phyloP scores from a whole-genome alignment of 1,140 invertebrate species.

The Tetramorium parvispinum region DNA sequence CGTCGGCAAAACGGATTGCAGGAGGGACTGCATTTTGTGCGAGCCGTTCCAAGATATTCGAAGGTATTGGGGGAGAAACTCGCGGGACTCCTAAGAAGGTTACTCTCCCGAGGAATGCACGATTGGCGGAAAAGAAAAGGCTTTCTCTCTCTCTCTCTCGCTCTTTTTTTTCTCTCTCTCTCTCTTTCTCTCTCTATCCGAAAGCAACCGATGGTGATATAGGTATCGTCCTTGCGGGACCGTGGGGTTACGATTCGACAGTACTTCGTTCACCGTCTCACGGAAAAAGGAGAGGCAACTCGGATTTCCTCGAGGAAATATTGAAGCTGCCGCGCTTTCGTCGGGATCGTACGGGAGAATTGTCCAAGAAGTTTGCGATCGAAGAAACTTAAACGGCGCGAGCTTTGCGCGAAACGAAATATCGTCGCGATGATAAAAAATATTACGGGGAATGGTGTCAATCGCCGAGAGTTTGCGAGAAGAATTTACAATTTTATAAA shows the following conservation, averaged over 20 bases:
- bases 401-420: not conserved
- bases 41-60: slow-evolving; percentile 45
- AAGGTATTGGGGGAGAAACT: slow-evolving; percentile 42
- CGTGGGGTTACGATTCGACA: slow-evolving; percentile 43
- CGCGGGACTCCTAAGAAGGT: slow-evolving; percentile 55
- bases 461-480: not conserved
- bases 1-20: slow-evolving; percentile 52
- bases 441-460: not conserved
- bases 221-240: slow-evolving; percentile 47
- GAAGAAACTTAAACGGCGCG: slow-evolving; percentile 41
- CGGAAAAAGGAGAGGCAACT: slow-evolving; percentile 34
- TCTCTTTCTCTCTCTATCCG: not conserved
- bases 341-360: slow-evolving; percentile 35
- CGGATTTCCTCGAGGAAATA: slow-evolving; percentile 48
- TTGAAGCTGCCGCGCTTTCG: slow-evolving; percentile 29
- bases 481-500: not conserved
- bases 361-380: slow-evolving; percentile 40
- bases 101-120: slow-evolving; percentile 50
- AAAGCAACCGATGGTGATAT: slow-evolving; percentile 52
- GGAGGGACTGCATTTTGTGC: slow-evolving; percentile 32
- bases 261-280: slow-evolving; percentile 25
- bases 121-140: slow-evolving; percentile 46
- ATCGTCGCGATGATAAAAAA: not conserved
- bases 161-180: not conserved
- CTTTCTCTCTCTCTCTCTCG: not conserved